These are phyloP conservation scores for Pentamera pediparva DNA, from an alignment of 53 echinoderm and acorn worm species.

Conservation along the genomic window DNA sequence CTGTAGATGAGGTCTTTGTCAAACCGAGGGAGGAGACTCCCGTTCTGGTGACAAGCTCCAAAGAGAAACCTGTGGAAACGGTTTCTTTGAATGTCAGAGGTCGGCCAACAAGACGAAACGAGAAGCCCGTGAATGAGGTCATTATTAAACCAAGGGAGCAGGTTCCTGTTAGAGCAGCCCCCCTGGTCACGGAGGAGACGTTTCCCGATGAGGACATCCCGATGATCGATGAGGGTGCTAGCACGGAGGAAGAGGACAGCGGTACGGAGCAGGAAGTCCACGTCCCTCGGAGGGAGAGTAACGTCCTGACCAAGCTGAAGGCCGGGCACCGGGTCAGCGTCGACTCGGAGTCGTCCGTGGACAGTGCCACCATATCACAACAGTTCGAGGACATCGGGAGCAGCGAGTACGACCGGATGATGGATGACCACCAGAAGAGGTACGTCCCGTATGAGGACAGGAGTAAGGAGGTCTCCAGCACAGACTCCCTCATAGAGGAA, in stretches of 20 bases:
- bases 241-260: not conserved
- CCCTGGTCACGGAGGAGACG: slow-evolving; percentile 21
- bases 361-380: slow-evolving; percentile 59
- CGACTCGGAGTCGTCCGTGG: slow-evolving; percentile 77
- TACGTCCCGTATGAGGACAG: slow-evolving; percentile 38
- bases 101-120: not conserved
- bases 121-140: not conserved
- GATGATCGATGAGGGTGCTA: slow-evolving; percentile 32
- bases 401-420: slow-evolving; percentile 61
- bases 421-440: slow-evolving; percentile 54
- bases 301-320: slow-evolving; percentile 25
- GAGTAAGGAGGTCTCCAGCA: slow-evolving; percentile 38
- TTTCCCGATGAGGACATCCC: slow-evolving; percentile 46
- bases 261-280: not conserved
- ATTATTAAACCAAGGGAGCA: not conserved
- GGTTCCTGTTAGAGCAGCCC: not conserved
- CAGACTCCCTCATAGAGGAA: slow-evolving; percentile 22
- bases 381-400: slow-evolving; percentile 82
- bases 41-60: not conserved
- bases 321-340: slow-evolving; percentile 53
- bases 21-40: not conserved
- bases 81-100: too few relatives aligned
- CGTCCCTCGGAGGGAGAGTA: not conserved
- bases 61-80: not conserved
- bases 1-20: not conserved